A percentile compares a stretch with the other conserved stretches of the same genome.
Evolutionary conservation across 2,888 invertebrate genomes (phyloP).

Genomic region (Scaptomyza parva): DNA sequence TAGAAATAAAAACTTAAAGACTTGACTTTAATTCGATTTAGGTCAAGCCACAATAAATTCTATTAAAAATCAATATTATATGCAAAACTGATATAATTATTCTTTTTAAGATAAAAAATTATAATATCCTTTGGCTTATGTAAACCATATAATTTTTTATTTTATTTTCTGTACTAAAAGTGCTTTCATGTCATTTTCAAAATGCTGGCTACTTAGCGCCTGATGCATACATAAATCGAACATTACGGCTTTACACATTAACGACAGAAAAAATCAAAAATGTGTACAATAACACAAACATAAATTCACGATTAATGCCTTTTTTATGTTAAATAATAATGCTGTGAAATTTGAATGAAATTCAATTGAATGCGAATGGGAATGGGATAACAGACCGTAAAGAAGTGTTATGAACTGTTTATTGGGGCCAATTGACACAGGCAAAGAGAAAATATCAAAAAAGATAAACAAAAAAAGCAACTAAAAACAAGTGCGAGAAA

Average conservation of each 20-base stretch:
- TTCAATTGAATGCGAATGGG: conserved; percentile 38
- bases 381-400: conserved; percentile 22
- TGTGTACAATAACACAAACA: conserved; percentile 40
- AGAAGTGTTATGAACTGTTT: conserved; percentile 41
- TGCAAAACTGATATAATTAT: too few species aligned
- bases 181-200: conserved; percentile 40
- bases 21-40: too few species aligned
- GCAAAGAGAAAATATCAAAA: conserved; percentile 11
- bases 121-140: background rate
- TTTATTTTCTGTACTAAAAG: conserved; percentile 41
- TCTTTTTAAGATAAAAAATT: too few species aligned
- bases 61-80: too few species aligned
- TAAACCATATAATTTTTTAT: background rate
- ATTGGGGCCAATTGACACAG: conserved; percentile 44
- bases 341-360: conserved; percentile 40
- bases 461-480: conserved; percentile 1
- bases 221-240: conserved; percentile 55
- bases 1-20: too few species aligned
- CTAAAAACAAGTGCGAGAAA: background rate
- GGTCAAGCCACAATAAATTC: too few species aligned
- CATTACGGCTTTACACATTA: conserved; percentile 64
- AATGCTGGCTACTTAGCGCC: conserved; percentile 15
- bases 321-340: conserved; percentile 63
- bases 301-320: conserved; percentile 59
- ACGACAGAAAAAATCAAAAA: conserved; percentile 26